Evolutionary conservation across 2,113 vertebrate species (phyloP).

Genomic region (Paradoxurus hermaphroditus): DNA sequence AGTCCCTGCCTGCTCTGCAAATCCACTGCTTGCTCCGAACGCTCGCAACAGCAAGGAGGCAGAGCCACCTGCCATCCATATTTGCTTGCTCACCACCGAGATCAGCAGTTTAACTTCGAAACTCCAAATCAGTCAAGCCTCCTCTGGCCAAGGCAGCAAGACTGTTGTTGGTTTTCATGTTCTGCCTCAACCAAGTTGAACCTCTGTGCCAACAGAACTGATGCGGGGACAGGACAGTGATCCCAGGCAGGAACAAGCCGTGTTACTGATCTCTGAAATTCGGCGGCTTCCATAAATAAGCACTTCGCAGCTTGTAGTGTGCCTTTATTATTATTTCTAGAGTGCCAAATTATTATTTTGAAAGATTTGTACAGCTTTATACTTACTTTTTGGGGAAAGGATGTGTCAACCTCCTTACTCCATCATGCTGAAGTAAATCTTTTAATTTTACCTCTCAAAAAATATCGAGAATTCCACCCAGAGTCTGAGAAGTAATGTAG

Average conservation of each 20-base stretch:
- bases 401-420: background rate
- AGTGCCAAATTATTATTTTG: background rate
- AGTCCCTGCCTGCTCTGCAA: background rate
- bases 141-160: background rate
- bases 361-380: background rate
- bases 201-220: background rate
- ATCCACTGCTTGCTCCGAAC: background rate
- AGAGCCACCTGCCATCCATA: background rate
- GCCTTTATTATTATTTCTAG: slow-evolving; percentile 17
- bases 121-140: background rate
- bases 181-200: background rate
- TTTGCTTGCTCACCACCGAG: background rate
- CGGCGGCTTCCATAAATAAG: background rate
- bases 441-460: slow-evolving; percentile 29
- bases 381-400: background rate
- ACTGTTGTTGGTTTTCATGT: background rate
- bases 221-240: background rate
- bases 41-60: background rate
- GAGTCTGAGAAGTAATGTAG: background rate
- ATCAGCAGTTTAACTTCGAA: background rate
- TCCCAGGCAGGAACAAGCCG: background rate
- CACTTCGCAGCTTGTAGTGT: background rate
- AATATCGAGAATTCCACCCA: background rate
- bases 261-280: background rate
- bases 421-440: slow-evolving; percentile 19